Evolutionary conservation across 2,113 vertebrate genomes (phyloP), one percentile per base, ranked within the genome.

Genomic region (Perognathus longimembris): DNA sequence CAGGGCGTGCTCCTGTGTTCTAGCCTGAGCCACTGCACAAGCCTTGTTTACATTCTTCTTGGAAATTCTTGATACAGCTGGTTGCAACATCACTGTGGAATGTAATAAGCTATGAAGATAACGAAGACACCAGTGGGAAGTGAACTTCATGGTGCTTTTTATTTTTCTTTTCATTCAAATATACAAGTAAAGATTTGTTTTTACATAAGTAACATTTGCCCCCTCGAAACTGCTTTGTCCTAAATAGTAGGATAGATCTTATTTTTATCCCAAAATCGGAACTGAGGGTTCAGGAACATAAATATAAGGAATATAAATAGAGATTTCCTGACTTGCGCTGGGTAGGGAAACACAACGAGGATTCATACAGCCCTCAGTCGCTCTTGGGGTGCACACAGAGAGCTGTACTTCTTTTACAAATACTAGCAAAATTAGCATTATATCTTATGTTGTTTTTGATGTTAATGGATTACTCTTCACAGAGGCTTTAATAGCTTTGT

Each of bases 291-390:
- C 36, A 95, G 94, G 89, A 91, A 93, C 81, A 30, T 91, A 97
- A 96, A 96, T 95, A 93, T 96, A 97, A 96, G 93, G 96, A 96
- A 96, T 95, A 93, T 96, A 97, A 96, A 93, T 96, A 96, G 96
- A 59, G 36, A 94, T 78, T 84, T 96, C 67, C 89, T 86, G 86
- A 88, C 64, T 96, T 93, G 93, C 89, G 90, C 83, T 79, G 36
- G 66, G 76, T 21, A 84, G 92, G 95, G 88, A 84, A 96, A 94
- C 96, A 94, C 91, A 93, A 94, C 4, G 71, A 84, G 88, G 94
- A 87, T 97, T 64, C 71, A 57, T 76, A 82, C 94, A 89, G 74
- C 77, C 54, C 3, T 87, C 61, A 85, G 93, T 74, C 93, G 93
- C 92, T 77, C 18, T 38, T 34, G 91, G 94, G 82, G 93, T 92